Evolutionary conservation across 2,113 vertebrate genomes (phyloP).

Genomic region (Ginglymostoma cirratum): DNA sequence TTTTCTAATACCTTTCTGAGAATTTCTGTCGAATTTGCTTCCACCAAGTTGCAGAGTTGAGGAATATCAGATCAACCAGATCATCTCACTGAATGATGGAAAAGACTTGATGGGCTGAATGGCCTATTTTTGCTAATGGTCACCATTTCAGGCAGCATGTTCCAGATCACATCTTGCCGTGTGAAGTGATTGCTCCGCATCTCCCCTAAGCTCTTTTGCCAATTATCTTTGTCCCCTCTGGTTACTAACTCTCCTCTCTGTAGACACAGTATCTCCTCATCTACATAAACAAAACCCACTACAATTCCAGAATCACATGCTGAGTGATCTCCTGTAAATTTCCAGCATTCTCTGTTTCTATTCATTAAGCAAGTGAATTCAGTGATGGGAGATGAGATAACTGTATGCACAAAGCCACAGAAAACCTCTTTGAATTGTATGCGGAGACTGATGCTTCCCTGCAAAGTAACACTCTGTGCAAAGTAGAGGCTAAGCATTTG

Average conservation of each 20-base stretch:
- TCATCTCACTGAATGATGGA: no score
- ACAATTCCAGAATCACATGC: not conserved
- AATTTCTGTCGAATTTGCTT: not conserved
- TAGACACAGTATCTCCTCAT: not conserved
- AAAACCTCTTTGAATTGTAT: not conserved
- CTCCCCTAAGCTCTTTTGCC: not conserved
- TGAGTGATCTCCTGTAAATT: no score
- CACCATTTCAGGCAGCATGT: not conserved
- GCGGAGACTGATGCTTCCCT: not conserved
- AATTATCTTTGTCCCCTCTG: not conserved
- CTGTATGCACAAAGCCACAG: not conserved
- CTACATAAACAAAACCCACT: not conserved
- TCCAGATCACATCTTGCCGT: not conserved
- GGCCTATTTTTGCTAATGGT: no score
- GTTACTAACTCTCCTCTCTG: no score
- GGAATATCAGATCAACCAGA: no score
- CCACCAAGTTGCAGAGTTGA: not conserved
- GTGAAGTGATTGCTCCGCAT: not conserved
- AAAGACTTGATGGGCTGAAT: no score
- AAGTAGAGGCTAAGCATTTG: not conserved
- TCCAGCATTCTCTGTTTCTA: not conserved
- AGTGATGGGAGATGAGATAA: not conserved
- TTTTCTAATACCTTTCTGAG: not conserved
- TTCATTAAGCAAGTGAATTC: no score
- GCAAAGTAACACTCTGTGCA: not conserved